Evolutionary conservation across 2,888 invertebrate genomes (phyloP).

Genomic region (Eupeodes latifasciatus): DNA sequence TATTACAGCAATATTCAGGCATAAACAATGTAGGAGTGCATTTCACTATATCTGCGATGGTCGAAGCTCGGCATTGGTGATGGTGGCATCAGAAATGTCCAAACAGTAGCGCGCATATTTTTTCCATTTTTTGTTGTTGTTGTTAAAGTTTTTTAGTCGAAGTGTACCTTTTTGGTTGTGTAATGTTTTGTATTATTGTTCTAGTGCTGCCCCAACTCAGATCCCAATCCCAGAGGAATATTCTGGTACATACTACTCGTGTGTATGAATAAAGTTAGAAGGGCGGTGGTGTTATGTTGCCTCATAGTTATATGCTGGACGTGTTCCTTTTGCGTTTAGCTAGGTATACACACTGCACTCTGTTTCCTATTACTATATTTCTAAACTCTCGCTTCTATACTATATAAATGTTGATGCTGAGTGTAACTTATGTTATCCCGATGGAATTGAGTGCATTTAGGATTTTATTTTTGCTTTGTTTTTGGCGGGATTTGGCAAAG

Average conservation of each 20-base stretch:
- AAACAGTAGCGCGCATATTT: conserved; percentile 66
- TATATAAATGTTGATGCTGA: conserved; percentile 61
- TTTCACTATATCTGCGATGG: conserved; percentile 42
- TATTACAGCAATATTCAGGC: conserved; percentile 70
- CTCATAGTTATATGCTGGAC: neutral
- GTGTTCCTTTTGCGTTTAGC: conserved; percentile 56
- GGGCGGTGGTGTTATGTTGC: neutral
- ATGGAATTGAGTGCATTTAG: conserved; percentile 65
- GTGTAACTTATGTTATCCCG: conserved; percentile 71
- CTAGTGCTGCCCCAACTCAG: conserved; percentile 1
- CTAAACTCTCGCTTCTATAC: conserved; percentile 11
- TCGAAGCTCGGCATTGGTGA: conserved; percentile 21
- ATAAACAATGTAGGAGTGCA: conserved; percentile 65
- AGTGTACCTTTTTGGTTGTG: conserved; percentile 33
- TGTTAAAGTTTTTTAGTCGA: conserved; percentile 63
- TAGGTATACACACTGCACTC: neutral
- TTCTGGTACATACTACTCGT: neutral
- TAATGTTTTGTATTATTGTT: conserved; percentile 57
- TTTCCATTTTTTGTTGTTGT: conserved; percentile 72
- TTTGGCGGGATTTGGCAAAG: conserved; percentile 24
- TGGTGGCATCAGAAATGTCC: conserved; percentile 43
- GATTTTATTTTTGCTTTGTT: conserved; percentile 46
- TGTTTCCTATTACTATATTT: neutral
- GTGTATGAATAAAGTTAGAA: conserved; percentile 1
- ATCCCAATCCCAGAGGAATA: conserved; percentile 20